phyloP scores from a whole-genome alignment of 1,140 invertebrate genomes.

The Zaprionus tsacasi region DNA sequence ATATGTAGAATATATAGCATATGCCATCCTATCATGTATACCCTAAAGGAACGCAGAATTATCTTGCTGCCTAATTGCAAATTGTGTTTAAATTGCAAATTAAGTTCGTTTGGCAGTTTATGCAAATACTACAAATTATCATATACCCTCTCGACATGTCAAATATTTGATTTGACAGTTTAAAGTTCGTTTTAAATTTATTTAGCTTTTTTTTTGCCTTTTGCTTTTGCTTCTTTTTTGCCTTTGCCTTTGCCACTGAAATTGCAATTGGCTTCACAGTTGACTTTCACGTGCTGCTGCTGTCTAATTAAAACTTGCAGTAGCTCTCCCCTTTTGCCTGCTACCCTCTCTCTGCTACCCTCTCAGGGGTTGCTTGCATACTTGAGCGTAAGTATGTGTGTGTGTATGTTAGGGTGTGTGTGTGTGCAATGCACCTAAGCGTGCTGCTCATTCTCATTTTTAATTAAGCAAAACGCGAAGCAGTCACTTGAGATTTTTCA shows the following conservation, averaged over 20 bases:
- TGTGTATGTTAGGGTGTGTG: conserved; percentile 30
- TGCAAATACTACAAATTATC: background rate
- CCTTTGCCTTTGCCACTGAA: conserved; percentile 56
- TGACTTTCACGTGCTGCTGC: conserved; percentile 64
- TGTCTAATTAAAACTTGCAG: conserved; percentile 79
- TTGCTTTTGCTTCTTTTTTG: conserved; percentile 46
- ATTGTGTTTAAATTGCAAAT: background rate
- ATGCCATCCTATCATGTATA: too few relatives aligned
- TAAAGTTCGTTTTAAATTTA: conserved; percentile 59
- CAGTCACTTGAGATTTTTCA: conserved; percentile 76
- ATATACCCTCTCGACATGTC: background rate
- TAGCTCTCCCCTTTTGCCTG: background rate
- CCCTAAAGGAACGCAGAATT: background rate
- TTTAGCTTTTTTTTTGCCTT: conserved; percentile 50
- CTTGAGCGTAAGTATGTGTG: conserved; percentile 7
- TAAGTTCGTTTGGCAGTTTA: background rate
- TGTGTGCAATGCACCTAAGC: conserved; percentile 39
- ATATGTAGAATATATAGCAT: too few relatives aligned
- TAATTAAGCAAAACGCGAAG: conserved; percentile 77
- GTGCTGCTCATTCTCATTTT: conserved; percentile 76
- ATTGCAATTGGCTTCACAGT: conserved; percentile 74
- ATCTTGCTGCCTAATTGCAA: too few relatives aligned
- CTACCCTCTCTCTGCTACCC: conserved; percentile 1
- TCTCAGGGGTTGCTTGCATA: conserved; percentile 9
- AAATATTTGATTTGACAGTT: conserved; percentile 3